phyloP scores from a whole-genome alignment of 2,797 vertebrate species.

The Cossypha dichroa region DNA sequence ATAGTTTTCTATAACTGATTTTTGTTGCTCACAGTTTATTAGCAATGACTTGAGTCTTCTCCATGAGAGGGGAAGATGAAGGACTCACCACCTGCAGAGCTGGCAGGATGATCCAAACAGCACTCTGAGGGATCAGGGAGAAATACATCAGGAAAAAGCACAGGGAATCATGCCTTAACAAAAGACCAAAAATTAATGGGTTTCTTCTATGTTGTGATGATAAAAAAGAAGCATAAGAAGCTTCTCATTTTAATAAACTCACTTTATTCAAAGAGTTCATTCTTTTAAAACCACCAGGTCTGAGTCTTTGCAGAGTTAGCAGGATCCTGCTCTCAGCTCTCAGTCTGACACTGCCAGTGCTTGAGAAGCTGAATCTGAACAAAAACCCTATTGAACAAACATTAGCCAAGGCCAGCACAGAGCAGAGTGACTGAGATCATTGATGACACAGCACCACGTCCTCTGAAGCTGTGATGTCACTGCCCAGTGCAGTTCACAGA shows the following conservation, averaged over 20 bases:
- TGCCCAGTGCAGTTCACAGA: neutral
- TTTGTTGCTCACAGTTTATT: neutral
- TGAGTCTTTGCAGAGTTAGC: accelerated
- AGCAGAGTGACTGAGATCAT: neutral
- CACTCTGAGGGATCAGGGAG: neutral
- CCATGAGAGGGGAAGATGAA: neutral
- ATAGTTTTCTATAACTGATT: neutral
- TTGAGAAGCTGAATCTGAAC: neutral
- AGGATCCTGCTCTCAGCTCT: neutral
- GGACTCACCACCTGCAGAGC: neutral
- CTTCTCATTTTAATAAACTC: neutral
- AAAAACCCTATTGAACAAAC: neutral
- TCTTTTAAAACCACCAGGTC: neutral
- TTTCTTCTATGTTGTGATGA: neutral
- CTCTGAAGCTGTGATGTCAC: neutral
- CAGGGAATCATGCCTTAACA: neutral
- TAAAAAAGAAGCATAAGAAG: neutral
- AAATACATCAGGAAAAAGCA: neutral
- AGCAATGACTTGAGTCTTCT: neutral
- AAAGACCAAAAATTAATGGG: neutral
- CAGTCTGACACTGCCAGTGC: neutral
- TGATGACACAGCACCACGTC: accelerated
- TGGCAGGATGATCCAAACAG: neutral
- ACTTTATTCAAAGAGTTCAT: neutral
- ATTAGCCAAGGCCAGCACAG: neutral